Base-by-base conservation (phyloP, 2,888 invertebrate species). In the Hirtodrosophila trivittata region DNA sequence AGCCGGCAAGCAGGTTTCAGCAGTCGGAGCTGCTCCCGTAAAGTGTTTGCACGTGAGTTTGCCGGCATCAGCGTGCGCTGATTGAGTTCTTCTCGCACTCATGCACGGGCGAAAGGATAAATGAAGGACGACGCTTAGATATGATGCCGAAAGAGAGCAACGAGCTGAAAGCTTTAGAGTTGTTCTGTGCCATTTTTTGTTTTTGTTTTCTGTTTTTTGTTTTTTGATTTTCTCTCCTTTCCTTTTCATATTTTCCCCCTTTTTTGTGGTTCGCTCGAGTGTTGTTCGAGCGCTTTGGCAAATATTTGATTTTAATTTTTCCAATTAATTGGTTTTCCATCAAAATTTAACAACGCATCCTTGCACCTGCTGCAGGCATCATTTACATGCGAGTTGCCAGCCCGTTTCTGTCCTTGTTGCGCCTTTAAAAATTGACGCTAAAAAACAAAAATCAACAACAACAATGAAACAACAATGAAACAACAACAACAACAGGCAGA, bases 31-130 rank as follows among this genome's bases (percentile, higher is more conserved):
- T 35, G 55, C 45, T 55, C 38, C 56, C 57, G 85, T 75, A 86
- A 85, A 87, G 85, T 86, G 87, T 82, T 84, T 77, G 87, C 82
- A 82, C 82, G 82, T 82, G 82, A 86, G 87, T 70, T 72, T 71
- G 66, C 80, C 68, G 86, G 72, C 81, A 77, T 75, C 80, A 74
- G 84, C 77, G 77, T 82, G 85, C 69, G 82, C 80, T 85, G 86
- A 86, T 87, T 87, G 87, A 84, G 87, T 85, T 68, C 81, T 71
- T 32, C 64, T 66, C 56, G 47, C 51, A 57, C 56, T 39, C 57
- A 56, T 49, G 49, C 56, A 71, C 50, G 38, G 58, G 55, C 50
- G 47, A 72, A 86, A 80, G 86, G 86, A 80, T 86, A 80, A 80
- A 80, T 86, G 86, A 80, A 80, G 80, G 80, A 86, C 78, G 80